phyloP scores from a whole-genome alignment of 2,113 vertebrate genomes.

The Tragulus kanchil region DNA sequence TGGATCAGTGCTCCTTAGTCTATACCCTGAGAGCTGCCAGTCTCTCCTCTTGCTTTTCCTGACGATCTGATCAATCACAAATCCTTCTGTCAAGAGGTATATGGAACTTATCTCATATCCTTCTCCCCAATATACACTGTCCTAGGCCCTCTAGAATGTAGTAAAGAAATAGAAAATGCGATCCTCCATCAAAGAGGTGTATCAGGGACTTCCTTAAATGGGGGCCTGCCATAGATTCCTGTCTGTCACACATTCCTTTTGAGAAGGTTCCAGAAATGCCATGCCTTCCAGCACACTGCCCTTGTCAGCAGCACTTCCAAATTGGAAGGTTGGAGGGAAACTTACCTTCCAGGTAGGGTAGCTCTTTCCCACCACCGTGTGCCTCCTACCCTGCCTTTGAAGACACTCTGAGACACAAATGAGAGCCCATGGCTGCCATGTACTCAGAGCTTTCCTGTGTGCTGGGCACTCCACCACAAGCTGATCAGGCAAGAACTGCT shows the following conservation, averaged over 20 bases:
- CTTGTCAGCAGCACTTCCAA: not conserved
- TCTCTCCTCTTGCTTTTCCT: not conserved
- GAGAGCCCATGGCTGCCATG: not conserved
- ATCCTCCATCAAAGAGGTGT: fast-evolving
- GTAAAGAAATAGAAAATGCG: not conserved
- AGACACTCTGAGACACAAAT: not conserved
- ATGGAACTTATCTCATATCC: not conserved
- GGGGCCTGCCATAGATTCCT: constrained; percentile 33
- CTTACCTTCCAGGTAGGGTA: not conserved
- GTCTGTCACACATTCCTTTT: constrained; percentile 54
- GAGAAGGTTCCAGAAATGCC: constrained; percentile 62
- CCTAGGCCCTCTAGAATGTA: not conserved
- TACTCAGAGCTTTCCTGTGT: not conserved
- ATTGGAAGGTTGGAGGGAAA: not conserved
- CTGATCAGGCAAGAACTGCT: not conserved
- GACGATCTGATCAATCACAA: not conserved
- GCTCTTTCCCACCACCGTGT: not conserved
- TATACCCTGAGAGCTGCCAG: not conserved
- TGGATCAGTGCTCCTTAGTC: not conserved
- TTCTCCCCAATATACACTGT: not conserved
- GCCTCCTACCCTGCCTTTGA: not conserved
- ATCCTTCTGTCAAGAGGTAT: not conserved
- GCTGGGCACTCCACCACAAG: not conserved
- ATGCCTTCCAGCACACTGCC: constrained; percentile 52
- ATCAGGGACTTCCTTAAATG: not conserved